Percentiles rank a stretch among this genome's conserved stretches.
These are phyloP conservation scores for Ceratotherium simum DNA, from an alignment of 2,113 vertebrate genomes.

Conservation along the genomic window DNA sequence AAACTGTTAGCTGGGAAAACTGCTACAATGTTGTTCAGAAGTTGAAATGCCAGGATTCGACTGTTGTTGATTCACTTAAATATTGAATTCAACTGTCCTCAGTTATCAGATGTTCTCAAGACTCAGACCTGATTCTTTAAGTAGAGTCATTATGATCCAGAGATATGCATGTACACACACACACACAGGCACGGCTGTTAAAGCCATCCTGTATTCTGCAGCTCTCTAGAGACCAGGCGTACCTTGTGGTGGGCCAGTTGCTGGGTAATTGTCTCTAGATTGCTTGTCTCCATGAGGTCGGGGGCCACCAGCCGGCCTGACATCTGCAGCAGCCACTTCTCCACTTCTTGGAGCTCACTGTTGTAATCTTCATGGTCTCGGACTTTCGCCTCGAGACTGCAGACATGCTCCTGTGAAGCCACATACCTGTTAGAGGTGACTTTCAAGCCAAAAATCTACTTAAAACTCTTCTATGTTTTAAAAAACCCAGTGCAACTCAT, in stretches of 20 bases:
- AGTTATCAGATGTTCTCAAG: neutral
- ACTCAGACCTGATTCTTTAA: neutral
- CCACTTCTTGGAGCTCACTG: slow-evolving; percentile 94
- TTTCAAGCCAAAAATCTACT: neutral
- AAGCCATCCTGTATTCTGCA: fast-evolving
- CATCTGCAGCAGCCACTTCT: slow-evolving; percentile 98
- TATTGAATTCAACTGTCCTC: neutral
- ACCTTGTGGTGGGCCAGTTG: slow-evolving; percentile 98
- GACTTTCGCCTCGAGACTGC: slow-evolving; percentile 91
- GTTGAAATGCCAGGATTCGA: neutral
- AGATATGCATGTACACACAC: fast-evolving
- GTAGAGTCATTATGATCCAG: neutral
- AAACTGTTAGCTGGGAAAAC: neutral
- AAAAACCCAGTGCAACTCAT: neutral
- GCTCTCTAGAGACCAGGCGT: neutral
- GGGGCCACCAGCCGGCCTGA: slow-evolving; percentile 95
- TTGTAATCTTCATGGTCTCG: slow-evolving; percentile 97
- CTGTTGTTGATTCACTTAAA: neutral
- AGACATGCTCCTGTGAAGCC: slow-evolving; percentile 88
- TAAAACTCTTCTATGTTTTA: neutral
- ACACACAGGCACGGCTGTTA: fast-evolving
- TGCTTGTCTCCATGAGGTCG: slow-evolving; percentile 91
- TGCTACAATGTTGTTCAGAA: neutral
- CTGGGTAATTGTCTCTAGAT: slow-evolving; percentile 95
- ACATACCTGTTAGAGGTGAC: neutral